Conservation (phyloP, 2,797 vertebrate species). For the Dicrostonyx torquatus region DNA sequence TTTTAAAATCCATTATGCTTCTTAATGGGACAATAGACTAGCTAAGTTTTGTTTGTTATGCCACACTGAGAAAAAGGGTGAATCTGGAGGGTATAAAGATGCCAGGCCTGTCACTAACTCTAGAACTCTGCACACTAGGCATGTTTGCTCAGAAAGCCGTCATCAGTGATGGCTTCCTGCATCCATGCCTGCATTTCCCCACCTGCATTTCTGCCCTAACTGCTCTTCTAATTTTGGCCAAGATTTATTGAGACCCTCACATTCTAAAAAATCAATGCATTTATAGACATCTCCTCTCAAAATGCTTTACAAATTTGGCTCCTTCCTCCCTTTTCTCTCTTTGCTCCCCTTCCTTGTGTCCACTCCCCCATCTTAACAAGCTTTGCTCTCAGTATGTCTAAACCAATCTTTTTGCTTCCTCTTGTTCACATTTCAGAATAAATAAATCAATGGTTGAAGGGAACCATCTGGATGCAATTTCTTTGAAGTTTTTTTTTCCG, state of each 20-base stretch:
- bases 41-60: not conserved
- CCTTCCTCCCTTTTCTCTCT: not conserved
- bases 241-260: not conserved
- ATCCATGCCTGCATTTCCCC: not conserved
- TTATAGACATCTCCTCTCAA: not conserved
- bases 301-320: not conserved
- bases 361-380: not conserved
- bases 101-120: not conserved
- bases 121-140: not conserved
- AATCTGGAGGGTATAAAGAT: not conserved
- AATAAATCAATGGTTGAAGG: constrained; percentile 36
- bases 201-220: not conserved
- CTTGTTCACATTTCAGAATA: constrained; percentile 62
- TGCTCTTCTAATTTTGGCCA: not conserved
- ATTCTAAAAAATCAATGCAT: constrained; percentile 14
- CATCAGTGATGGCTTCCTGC: not conserved
- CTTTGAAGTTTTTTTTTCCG: constrained; percentile 61
- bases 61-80: not conserved
- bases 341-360: no score
- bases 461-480: constrained; percentile 73
- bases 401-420: constrained; percentile 54
- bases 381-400: constrained; percentile 15
- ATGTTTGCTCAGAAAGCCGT: not conserved
- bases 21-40: not conserved
- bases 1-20: not conserved